phyloP scores from a whole-genome alignment of 2,113 vertebrate genomes.

The Phyllostomus hastatus region DNA sequence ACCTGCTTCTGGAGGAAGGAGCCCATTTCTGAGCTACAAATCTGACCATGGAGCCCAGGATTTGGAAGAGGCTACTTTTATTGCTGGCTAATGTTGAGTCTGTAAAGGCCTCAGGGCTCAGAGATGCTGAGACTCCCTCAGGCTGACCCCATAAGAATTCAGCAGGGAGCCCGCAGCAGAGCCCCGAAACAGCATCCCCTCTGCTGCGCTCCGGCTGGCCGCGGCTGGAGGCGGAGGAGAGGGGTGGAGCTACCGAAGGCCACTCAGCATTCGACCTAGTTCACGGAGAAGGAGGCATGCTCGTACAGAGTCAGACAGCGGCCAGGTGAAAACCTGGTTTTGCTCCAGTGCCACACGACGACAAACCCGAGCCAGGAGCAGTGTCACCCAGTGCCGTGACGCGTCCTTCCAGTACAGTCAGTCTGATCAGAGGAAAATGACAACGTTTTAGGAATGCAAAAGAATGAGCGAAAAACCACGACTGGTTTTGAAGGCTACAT shows the following conservation, averaged over 20 bases:
- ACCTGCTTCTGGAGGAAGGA: background rate
- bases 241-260: accelerated
- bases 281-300: background rate
- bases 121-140: background rate
- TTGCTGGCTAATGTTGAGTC: background rate
- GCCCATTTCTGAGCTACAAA: background rate
- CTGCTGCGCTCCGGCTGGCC: background rate
- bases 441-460: background rate
- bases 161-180: background rate
- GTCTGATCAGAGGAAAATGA: background rate
- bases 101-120: background rate
- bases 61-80: background rate
- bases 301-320: background rate
- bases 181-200: background rate
- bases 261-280: background rate
- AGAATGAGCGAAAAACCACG: background rate
- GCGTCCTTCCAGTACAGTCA: background rate
- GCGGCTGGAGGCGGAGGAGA: background rate
- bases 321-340: background rate
- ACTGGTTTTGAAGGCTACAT: background rate
- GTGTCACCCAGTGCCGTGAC: background rate
- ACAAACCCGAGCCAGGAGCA: background rate
- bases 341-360: background rate
- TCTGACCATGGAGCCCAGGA: background rate
- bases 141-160: background rate